These are phyloP conservation scores for Stenopsyche tienmushanensis DNA, from an alignment of 1,140 invertebrate genomes.

Conservation along the genomic window DNA sequence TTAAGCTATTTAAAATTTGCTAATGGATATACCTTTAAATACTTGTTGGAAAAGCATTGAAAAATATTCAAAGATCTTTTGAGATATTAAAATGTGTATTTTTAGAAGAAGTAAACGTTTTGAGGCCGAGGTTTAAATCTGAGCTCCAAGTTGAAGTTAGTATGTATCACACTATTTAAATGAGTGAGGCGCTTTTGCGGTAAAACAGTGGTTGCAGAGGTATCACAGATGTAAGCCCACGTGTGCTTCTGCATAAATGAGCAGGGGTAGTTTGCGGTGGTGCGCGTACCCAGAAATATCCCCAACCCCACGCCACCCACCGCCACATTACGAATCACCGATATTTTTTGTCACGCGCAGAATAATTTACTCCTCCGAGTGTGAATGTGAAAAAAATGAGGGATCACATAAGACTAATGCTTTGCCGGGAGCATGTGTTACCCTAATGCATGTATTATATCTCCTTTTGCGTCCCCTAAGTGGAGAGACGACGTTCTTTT, in stretches of 20 bases:
- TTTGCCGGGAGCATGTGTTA: not conserved
- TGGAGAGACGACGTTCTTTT: not conserved
- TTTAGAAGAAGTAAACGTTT: too few species aligned
- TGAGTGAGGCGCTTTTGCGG: not conserved
- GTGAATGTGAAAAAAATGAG: not conserved
- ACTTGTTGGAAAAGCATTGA: too few species aligned
- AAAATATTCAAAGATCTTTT: too few species aligned
- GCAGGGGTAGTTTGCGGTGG: slow-evolving; percentile 3
- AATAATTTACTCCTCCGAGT: slow-evolving; percentile 14
- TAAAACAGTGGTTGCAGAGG: not conserved
- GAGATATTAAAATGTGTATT: too few species aligned
- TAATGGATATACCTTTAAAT: too few species aligned
- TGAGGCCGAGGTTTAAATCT: too few species aligned
- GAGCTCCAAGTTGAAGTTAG: not conserved
- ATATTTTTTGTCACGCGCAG: slow-evolving; percentile 23
- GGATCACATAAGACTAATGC: not conserved
- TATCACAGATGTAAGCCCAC: slow-evolving; percentile 14
- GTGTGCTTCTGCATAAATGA: slow-evolving; percentile 22
- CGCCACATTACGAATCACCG: slow-evolving; percentile 14
- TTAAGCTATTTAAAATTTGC: too few species aligned
- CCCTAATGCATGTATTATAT: not conserved
- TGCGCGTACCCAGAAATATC: not conserved
- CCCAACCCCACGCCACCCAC: not conserved
- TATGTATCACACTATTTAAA: slow-evolving; percentile 10
- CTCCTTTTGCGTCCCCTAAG: not conserved